These are phyloP conservation scores for Tenthredo scrophulariae DNA, from an alignment of 2,888 invertebrate species.

Conservation along the genomic window DNA sequence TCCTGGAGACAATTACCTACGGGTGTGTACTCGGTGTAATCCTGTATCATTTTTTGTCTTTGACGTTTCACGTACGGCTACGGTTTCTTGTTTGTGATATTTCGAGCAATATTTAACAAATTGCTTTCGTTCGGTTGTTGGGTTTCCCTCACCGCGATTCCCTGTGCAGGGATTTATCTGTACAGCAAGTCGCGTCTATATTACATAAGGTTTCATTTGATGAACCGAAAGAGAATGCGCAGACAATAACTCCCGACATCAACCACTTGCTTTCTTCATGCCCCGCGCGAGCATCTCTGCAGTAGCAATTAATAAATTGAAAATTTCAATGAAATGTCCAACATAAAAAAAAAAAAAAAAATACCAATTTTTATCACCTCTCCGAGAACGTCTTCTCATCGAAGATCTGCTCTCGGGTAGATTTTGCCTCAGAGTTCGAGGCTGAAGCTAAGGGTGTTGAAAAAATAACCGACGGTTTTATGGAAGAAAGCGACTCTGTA, in stretches of 20 bases:
- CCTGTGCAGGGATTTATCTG: slow-evolving; percentile 53
- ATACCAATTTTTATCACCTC: background rate
- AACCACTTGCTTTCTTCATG: background rate
- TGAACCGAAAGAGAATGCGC: slow-evolving; percentile 35
- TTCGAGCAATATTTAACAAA: slow-evolving; percentile 66
- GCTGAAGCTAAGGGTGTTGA: slow-evolving; percentile 51
- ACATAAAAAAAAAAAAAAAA: background rate
- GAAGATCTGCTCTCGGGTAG: slow-evolving; percentile 33
- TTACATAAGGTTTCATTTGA: slow-evolving; percentile 48
- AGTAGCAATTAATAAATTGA: slow-evolving; percentile 1
- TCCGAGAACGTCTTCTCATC: background rate
- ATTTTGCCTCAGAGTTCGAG: slow-evolving; percentile 56
- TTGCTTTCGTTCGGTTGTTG: slow-evolving; percentile 71
- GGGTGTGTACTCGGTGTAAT: slow-evolving; percentile 22
- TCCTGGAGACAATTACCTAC: background rate
- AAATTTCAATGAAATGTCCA: background rate
- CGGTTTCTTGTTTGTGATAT: slow-evolving; percentile 54
- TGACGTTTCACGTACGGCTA: slow-evolving; percentile 3
- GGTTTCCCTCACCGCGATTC: slow-evolving; percentile 65
- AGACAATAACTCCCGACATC: background rate
- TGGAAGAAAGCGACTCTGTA: slow-evolving; percentile 59
- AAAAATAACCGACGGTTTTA: slow-evolving; percentile 51
- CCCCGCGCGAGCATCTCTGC: background rate
- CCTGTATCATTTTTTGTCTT: slow-evolving; percentile 43
- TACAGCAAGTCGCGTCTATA: slow-evolving; percentile 10